phyloP scores from a whole-genome alignment of 2,888 invertebrate genomes.

The Xestia ashworthii region DNA sequence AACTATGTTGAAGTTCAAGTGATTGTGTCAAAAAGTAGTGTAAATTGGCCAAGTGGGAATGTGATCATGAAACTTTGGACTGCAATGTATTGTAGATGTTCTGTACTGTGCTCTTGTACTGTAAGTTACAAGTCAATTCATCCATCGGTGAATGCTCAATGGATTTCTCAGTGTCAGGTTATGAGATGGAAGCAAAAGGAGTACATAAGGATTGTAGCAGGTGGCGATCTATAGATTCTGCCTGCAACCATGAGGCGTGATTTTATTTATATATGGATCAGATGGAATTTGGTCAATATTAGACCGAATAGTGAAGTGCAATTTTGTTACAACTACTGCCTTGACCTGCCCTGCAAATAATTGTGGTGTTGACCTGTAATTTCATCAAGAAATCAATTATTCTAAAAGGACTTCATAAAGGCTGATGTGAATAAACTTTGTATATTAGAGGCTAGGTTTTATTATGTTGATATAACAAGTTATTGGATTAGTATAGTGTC shows the following conservation, averaged over 20 bases:
- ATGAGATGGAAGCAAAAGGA: background rate
- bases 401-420: conserved; percentile 46
- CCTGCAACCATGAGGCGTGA: background rate
- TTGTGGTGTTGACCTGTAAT: background rate
- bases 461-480: conserved; percentile 30
- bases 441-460: conserved; percentile 59
- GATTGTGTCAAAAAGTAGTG: conserved; percentile 21
- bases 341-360: background rate
- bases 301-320: conserved; percentile 13
- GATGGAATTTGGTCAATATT: background rate
- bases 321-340: conserved; percentile 10
- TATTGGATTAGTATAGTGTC: conserved; percentile 25
- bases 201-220: background rate
- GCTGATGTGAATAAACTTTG: conserved; percentile 53
- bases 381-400: conserved; percentile 11
- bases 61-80: conserved; percentile 7
- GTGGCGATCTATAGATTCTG: background rate
- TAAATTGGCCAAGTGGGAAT: background rate
- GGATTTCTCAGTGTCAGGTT: background rate
- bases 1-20: conserved; percentile 18
- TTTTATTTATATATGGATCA: background rate
- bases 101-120: background rate
- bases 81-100: background rate
- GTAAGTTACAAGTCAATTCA: background rate
- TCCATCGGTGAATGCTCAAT: background rate